These are phyloP conservation scores for Crocodylus rhombifer DNA, from an alignment of 2,797 vertebrate genomes.

Conservation along the genomic window DNA sequence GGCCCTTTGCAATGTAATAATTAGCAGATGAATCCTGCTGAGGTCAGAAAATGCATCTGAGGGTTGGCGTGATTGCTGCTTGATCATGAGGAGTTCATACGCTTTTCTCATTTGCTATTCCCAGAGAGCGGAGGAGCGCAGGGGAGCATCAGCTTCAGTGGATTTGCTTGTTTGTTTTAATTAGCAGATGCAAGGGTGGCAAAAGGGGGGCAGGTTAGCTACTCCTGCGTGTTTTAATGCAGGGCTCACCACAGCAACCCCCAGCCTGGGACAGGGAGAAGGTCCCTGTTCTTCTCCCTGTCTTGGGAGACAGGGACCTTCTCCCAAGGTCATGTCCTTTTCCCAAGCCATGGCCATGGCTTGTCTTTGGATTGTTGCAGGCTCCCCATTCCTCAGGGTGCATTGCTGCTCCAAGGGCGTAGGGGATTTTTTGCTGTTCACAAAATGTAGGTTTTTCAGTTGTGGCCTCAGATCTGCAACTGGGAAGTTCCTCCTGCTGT, in stretches of 20 bases:
- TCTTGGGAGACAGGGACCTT: no score
- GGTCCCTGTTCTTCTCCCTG: no score
- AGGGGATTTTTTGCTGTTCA: background rate
- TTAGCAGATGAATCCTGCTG: constrained; percentile 69
- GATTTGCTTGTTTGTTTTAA: constrained; percentile 60
- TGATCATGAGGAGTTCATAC: constrained; percentile 71
- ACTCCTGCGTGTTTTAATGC: constrained; percentile 48
- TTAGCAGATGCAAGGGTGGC: constrained; percentile 62
- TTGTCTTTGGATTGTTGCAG: background rate
- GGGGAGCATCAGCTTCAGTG: constrained; percentile 35
- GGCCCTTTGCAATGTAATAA: constrained; percentile 53
- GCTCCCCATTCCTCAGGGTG: background rate
- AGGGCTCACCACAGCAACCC: constrained; percentile 33
- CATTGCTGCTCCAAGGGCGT: background rate
- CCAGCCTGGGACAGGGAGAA: constrained; percentile 25
- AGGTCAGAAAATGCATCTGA: constrained; percentile 53
- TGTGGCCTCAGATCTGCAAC: background rate
- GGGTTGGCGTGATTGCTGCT: constrained; percentile 70
- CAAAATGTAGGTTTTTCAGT: background rate
- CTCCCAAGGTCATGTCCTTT: background rate
- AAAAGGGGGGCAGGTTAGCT: constrained; percentile 26
- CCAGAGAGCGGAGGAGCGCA: constrained; percentile 52
- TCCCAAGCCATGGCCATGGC: background rate
- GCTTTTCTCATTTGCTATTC: constrained; percentile 68
- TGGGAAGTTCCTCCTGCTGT: constrained; percentile 47